Percentiles rank a stretch among this genome's conserved stretches.
These are phyloP conservation scores for Semotilus atromaculatus DNA, from an alignment of 2,797 vertebrate species.

Conservation along the genomic window DNA sequence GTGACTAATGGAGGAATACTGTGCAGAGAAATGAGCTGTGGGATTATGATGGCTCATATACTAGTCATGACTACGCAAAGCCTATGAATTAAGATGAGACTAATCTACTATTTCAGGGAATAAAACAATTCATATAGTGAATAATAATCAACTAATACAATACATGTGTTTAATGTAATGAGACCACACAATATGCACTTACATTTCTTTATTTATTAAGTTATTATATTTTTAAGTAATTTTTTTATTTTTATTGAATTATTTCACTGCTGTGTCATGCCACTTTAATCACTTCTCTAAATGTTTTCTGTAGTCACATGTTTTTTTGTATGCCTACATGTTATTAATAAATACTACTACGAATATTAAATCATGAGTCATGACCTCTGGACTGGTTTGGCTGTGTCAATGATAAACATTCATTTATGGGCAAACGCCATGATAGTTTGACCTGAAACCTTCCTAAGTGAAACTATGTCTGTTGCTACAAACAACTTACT, in stretches of 20 bases:
- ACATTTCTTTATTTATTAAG: neutral
- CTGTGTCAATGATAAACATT: neutral
- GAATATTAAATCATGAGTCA: neutral
- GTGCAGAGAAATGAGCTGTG: neutral
- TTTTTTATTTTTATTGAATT: neutral
- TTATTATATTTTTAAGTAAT: neutral
- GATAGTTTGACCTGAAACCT: neutral
- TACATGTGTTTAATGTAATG: neutral
- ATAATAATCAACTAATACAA: neutral
- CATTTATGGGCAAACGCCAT: neutral
- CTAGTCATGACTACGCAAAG: neutral
- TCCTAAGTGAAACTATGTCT: neutral
- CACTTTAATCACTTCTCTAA: neutral
- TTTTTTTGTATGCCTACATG: neutral
- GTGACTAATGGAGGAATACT: slow-evolving; percentile 12
- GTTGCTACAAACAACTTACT: neutral
- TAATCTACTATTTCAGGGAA: neutral
- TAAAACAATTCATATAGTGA: neutral
- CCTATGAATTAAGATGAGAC: neutral
- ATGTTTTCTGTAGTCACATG: neutral
- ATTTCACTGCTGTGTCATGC: neutral
- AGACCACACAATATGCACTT: neutral
- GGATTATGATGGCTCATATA: slow-evolving; percentile 19
- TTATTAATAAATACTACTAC: neutral
- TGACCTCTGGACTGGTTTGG: neutral